Conservation (phyloP, 2,888 invertebrate genomes). For the Caenorhabditis sp. region DNA sequence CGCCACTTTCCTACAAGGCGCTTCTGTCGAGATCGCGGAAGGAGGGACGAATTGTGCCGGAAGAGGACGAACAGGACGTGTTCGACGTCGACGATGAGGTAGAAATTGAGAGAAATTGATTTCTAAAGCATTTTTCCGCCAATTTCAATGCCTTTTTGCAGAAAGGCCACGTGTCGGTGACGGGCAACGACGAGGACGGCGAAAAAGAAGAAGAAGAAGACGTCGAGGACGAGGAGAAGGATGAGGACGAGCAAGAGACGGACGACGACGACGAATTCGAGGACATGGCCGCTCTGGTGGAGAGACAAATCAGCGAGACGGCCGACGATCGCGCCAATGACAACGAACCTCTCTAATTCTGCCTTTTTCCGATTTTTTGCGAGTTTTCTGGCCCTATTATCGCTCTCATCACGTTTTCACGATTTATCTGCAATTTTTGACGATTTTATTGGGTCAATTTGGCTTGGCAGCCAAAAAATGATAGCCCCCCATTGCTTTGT, state of each 20-base stretch:
- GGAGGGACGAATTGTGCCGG: slow-evolving; percentile 42
- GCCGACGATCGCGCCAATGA: slow-evolving; percentile 24
- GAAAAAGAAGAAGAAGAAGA: too few relatives aligned
- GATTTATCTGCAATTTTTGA: too few relatives aligned
- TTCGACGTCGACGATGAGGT: slow-evolving; percentile 55
- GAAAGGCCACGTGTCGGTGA: slow-evolving; percentile 36
- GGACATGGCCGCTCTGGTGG: slow-evolving; percentile 68
- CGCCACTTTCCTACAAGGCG: slow-evolving; percentile 43
- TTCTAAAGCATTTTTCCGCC: neutral
- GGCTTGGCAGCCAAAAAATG: too few relatives aligned
- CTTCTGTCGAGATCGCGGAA: slow-evolving; percentile 36
- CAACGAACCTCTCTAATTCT: too few relatives aligned
- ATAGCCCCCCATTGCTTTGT: too few relatives aligned
- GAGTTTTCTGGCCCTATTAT: neutral
- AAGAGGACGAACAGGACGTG: slow-evolving; percentile 36
- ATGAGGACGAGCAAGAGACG: slow-evolving; percentile 28
- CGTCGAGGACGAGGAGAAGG: slow-evolving; percentile 46
- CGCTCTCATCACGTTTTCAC: too few relatives aligned
- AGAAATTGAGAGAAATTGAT: neutral
- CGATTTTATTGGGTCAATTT: too few relatives aligned
- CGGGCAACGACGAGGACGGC: slow-evolving; percentile 22
- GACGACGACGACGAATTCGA: slow-evolving; percentile 65
- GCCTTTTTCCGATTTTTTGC: too few relatives aligned
- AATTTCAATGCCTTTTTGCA: slow-evolving; percentile 7
- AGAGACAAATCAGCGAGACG: slow-evolving; percentile 57